Evolutionary conservation across 2,113 vertebrate genomes (phyloP), one percentile per base, ranked within the genome.

Genomic region (Phodopus roborovskii): DNA sequence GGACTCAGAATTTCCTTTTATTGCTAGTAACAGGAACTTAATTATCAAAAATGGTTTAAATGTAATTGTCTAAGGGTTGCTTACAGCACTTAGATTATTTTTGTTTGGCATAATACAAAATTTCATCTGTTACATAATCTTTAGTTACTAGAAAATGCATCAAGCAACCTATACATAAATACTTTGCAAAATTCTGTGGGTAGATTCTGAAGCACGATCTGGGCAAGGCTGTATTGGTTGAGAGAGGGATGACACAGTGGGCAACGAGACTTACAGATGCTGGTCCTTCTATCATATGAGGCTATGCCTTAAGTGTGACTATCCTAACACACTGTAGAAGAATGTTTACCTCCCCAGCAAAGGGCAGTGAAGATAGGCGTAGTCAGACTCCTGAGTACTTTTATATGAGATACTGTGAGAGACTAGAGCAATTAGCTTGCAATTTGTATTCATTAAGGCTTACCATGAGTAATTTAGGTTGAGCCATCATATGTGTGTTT

Each of bases 401-500:
- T 89, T 75, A 50, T 60, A 13, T 86, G 78, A 68, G 48, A 94
- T 78, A 66, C 83, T 90, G 16, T 68, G 53, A 88, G 88, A 75
- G 68, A 96, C 9, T 48, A 16, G 42, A 88, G 58, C 62, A 91
- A 48, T 96, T 92, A 97, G 64, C 93, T 93, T 93, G 74, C 24
- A 88, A 24, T 93, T 94, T 96, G 70, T 95, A 50, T 96, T 93
- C 87, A 83, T 95, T 95, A 95, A 71, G 39, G 24, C 24, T 91
- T 60, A 94, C 83, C 19, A 26, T 0, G 12, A 42, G 68, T 94
- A 79, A 88, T 94, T 95, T 90, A 79, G 39, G n/a, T 94, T 92
- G 66, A 83, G 66, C 53, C 48, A 28, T 92, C 60, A 3, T 66
- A 17, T 20, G 30, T 53, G 10, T 81, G 33, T 91, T 95, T 90